Base-by-base conservation (phyloP, 2,113 vertebrate genomes). In the Vimba vimba region DNA sequence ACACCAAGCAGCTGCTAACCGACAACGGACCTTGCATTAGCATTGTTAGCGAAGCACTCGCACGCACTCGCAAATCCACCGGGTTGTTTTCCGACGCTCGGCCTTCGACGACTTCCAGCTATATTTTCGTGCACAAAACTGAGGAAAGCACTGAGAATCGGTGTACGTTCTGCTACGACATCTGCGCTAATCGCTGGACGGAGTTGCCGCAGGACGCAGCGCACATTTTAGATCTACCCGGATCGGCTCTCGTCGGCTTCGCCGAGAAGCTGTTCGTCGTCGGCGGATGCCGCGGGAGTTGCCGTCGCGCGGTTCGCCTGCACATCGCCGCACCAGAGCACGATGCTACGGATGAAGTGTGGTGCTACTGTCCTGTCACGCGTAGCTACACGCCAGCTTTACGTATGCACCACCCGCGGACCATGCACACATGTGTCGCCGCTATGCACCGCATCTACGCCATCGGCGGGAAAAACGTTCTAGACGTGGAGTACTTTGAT, bases 91-190 rank as follows among this genome's bases (percentile, higher is more conserved):
- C 93, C 9, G 97, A 99, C 27, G 97, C 98, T 84, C 95, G 98
- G 45, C 96, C 96, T 33, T 96, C 97, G 82, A 98, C 98, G 84
- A 97, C 95, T 1, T 96, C 97, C 91, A 97, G 96, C 91, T 99
- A 99, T 4, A 98, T 99, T 91, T 97, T 97, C 88, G 96, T 99
- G 88, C 97, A 98, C 91, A 99, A 99, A 94, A 99, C 97, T 0
- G 97, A 97, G 85, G 97, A 97, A 91, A 95, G 95, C 23, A 94
- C 96, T 77, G 94, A 95, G 90, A 94, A 92, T 27, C 93, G 91
- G 3, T 95, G 97, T 85, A 96, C 96, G 0, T 98, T 99, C 94
- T 99, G 97, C 93, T 99, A 99, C 90, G 96, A 96, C 86, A 94
- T 98, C 88, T 95, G 95, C 91, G 94, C 93, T 23, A 96, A 99